Base-by-base conservation (phyloP, 2,888 invertebrate species). In the Eupithecia tripunctaria region DNA sequence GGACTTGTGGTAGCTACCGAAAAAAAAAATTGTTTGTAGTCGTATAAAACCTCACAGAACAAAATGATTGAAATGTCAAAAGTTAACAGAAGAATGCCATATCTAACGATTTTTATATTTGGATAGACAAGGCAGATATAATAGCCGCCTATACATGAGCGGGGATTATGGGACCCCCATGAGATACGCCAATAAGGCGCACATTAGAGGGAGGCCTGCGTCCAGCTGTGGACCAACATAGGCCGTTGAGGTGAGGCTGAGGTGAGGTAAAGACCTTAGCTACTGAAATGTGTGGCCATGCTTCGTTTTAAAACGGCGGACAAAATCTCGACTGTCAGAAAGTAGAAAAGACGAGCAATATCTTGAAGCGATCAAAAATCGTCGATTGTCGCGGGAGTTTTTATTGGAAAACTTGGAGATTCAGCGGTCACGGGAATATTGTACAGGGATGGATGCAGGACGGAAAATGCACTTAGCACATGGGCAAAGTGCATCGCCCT, bases 401-500 rank as follows among this genome's bases (percentile, higher is more conserved):
- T 88, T 89, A 89, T 89, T 89, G 84, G 87, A 86, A 88, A 89
- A 89, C 83, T 89, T 89, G 65, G 74, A 75, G 76, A 78, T 77
- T 73, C 74, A 70, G 75, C 76, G 79, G 77, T 78, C 80, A 77
- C 67, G 69, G 12, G 70, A n/a, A 7, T 38, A n/a, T n/a, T 32
- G n/a, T 8, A 25, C 64, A 64, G 64, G 38, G 64, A 2, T 3
- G n/a, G 21, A 64, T 12, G n/a, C 21, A 64, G 64, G 14, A 15
- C 2, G 15, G 25, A 25, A 12, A 14, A 25, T 56, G 56, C 21
- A 56, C 56, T 51, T 2, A 14, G 56, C 21, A 56, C 29, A 6
- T 29, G 60, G 1, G 18, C 43, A 18, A n/a, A n/a, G n/a, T n/a
- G 5, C 29, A 2, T 36, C 43, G 7, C n/a, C 43, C 43, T 15